Base-by-base conservation (phyloP, 1,140 invertebrate genomes). In the Scaptodrosophila lebanonensis region DNA sequence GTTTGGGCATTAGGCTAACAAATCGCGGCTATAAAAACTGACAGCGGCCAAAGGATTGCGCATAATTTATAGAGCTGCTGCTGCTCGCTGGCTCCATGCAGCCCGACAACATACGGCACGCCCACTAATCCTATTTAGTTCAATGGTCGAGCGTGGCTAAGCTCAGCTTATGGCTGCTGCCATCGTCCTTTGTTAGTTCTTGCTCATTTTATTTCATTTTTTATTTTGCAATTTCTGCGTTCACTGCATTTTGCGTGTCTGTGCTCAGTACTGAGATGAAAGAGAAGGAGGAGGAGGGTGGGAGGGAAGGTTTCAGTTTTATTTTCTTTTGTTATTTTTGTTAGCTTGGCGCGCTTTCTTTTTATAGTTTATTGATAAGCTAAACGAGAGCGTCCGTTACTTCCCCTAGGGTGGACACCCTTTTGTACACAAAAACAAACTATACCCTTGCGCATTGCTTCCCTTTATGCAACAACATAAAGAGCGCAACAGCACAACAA, bases 361-460 rank as follows among this genome's bases (percentile, higher is more conserved):
- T 77, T 79, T 79, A 79, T 79, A 79, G 75, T 82, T 79, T 82
- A 79, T 79, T 79, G 73, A 82, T 79, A 79, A 79, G 75, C 75
- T 73, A 54, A 79, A 40, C 52, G 52, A 27, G 53, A 33, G 39
- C 43, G 48, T 33, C 42, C 30, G 53, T 44, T 43, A 48, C 42
- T 47, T 38, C 43, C 36, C 51, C 47, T 72, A 60, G 67, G 68
- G 67, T 58, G 60, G 70, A 42, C 65, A 57, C 59, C 73, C 73
- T 40, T 42, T 58, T 54, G 20, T 16, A 42, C 53, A 50, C 33
- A 47, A 25, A 40, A 43, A 18, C 36, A 59, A 72, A 72, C 59
- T 76, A 52, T 60, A 44, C 45, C 44, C 45, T 59, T 39, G 33
- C 45, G 38, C 50, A n/a, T 25, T 25, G 48, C 57, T 79, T 79